Base-by-base conservation (phyloP, 2,797 vertebrate genomes). In the Eulemur rubriventer region DNA sequence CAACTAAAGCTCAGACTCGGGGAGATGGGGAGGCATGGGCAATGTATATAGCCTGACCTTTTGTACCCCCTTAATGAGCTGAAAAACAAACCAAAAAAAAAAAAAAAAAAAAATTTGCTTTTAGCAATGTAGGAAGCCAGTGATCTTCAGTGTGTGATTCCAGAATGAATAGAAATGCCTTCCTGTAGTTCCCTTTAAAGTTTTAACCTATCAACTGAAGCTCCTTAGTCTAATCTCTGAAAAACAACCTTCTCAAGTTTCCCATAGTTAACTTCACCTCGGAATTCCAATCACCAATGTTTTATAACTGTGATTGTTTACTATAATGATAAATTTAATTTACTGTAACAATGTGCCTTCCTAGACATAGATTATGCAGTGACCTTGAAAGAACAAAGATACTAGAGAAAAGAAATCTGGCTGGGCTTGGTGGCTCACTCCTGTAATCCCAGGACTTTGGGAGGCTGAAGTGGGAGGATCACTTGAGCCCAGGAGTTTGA, bases 311-410 rank as follows among this genome's bases (percentile, higher is more conserved):
- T 97, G 96, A 97, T 94, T 97, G 83, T 3, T 96, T 96, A 1
- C 78, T 96, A 17, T 92, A 94, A 92, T 91, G 96, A 98, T 98
- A 96, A 76, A 89, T 91, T 91, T 59, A 70, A 26, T 85, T 97
- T 84, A 97, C 95, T 75, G 97, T 78, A 92, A 12, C 61, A 80
- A 43, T 59, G 17, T 96, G 93, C 46, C 96, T 95, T 96, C 93
- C 89, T 93, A 97, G 55, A 73, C 41, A 86, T 93, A 96, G 76
- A 78, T 96, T 79, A 80, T 96, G 82, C 28, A 70, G 50, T 81
- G 86, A 95, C 94, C 57, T 96, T 70, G 82, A 96, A 96, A 98
- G 57, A 96, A 97, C 38, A 97, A 96, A 91, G 96, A 95, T 95
- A 75, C 38, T 94, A 97, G 78, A 88, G 96, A 97, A 97, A 97